Evolutionary conservation across 2,797 vertebrate genomes (phyloP).

Genomic region (Hapalemur alaotrensis): DNA sequence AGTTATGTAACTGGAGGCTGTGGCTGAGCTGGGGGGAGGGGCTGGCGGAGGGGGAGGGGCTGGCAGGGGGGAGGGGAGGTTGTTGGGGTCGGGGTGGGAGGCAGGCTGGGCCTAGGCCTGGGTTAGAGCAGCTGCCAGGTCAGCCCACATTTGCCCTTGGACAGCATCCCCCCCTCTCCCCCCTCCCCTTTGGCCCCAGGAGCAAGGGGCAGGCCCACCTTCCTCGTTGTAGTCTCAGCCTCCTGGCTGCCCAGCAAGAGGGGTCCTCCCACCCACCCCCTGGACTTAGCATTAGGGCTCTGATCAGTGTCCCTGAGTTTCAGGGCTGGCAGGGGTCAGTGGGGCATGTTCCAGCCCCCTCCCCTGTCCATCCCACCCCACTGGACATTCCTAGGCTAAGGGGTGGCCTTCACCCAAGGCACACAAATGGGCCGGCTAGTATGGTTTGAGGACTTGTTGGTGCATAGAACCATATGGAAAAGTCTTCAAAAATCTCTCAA

Average conservation of each 20-base stretch:
- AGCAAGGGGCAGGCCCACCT: background rate
- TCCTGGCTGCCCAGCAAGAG: background rate
- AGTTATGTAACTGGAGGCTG: constrained; percentile 66
- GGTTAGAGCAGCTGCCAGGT: background rate
- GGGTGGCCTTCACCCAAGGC: background rate
- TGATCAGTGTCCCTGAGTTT: background rate
- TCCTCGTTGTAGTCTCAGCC: background rate
- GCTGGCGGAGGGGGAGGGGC: background rate
- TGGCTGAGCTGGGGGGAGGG: constrained; percentile 54
- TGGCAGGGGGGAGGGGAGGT: constrained; percentile 3
- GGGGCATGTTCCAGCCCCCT: background rate
- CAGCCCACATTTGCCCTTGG: constrained; percentile 59
- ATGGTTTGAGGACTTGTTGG: background rate
- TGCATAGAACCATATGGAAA: background rate
- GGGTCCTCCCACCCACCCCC: background rate
- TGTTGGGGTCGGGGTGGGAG: background rate
- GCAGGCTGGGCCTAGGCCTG: background rate
- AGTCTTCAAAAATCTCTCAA: background rate
- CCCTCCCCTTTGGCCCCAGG: background rate
- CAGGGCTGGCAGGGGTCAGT: background rate
- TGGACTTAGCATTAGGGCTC: background rate
- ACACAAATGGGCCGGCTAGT: background rate
- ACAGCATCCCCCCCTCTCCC: background rate
- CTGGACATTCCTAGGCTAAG: background rate
- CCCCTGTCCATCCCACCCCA: background rate